Conservation (phyloP, 2,797 vertebrate species). For the Macroramphosus scolopax region DNA sequence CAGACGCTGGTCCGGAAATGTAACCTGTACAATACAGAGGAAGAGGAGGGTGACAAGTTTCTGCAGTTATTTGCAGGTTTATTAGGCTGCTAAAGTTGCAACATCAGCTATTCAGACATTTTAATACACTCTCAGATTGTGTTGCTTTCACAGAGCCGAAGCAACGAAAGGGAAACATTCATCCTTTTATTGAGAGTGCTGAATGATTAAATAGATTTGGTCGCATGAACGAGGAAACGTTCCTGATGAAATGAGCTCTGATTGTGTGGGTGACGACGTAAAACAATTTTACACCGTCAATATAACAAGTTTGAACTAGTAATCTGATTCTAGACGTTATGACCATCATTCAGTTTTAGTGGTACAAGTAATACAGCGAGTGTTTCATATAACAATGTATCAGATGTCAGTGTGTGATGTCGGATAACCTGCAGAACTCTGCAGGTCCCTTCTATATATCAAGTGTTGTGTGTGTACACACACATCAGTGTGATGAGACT, state of each 20-base stretch:
- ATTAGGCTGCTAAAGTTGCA: conserved; percentile 42
- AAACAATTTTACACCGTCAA: not conserved
- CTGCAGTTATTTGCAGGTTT: conserved; percentile 38
- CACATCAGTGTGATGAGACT: too few species aligned
- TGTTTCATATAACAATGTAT: too few species aligned
- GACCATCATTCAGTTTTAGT: not conserved
- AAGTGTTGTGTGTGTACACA: too few species aligned
- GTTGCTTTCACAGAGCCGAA: conserved; percentile 38
- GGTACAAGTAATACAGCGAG: not conserved
- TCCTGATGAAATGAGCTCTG: conserved; percentile 10
- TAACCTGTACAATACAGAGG: conserved; percentile 24
- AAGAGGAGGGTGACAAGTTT: conserved; percentile 35
- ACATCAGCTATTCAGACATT: conserved; percentile 44
- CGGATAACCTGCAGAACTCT: too few species aligned
- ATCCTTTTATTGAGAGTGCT: conserved; percentile 16
- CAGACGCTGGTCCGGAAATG: conserved; percentile 36
- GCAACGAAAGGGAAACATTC: conserved; percentile 29
- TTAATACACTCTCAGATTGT: conserved; percentile 30
- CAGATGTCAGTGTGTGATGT: too few species aligned
- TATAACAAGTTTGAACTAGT: not conserved
- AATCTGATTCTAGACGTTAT: not conserved
- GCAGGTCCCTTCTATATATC: too few species aligned
- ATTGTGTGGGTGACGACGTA: not conserved
- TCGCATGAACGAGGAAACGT: conserved; percentile 14
- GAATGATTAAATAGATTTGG: conserved; percentile 16